These are phyloP conservation scores for Cinara cedri DNA, from an alignment of 2,888 invertebrate species.

Conservation along the genomic window DNA sequence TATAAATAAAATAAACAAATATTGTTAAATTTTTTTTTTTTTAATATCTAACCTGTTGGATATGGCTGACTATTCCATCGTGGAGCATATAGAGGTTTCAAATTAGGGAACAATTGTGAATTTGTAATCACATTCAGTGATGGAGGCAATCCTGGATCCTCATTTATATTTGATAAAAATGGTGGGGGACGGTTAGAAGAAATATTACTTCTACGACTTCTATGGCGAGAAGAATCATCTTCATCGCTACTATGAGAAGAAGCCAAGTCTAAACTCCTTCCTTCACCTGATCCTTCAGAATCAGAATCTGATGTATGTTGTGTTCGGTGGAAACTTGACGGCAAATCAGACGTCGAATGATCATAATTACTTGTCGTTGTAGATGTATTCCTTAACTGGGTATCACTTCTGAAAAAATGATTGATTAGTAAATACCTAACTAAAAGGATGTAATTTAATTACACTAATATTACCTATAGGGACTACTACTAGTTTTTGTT, in stretches of 20 bases:
- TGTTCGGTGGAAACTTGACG: conserved; percentile 68
- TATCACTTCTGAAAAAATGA: conserved; percentile 72
- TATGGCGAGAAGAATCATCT: conserved; percentile 66
- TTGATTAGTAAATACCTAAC: not conserved
- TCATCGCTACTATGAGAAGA: conserved; percentile 96
- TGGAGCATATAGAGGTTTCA: conserved; percentile 71
- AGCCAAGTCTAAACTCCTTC: conserved; percentile 85
- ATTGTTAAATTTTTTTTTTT: too few species aligned
- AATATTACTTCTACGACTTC: conserved; percentile 57
- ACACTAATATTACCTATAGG: conserved; percentile 72
- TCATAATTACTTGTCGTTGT: conserved; percentile 82
- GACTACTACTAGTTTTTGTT: conserved; percentile 91
- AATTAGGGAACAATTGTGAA: conserved; percentile 73
- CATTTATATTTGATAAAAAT: conserved; percentile 71
- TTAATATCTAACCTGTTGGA: conserved; percentile 53
- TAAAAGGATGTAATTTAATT: not conserved
- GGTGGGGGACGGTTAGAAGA: conserved; percentile 62
- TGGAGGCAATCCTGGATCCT: conserved; percentile 68
- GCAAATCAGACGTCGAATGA: conserved; percentile 75
- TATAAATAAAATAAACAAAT: too few species aligned
- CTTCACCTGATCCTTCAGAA: conserved; percentile 67
- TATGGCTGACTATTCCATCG: conserved; percentile 69
- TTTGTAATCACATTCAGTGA: conserved; percentile 71
- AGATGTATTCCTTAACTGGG: conserved; percentile 81
- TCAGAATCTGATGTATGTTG: conserved; percentile 62